A percentile compares a stretch with the other conserved stretches of the same genome.
These are phyloP conservation scores for Otolemur crassicaudatus DNA, from an alignment of 2,797 vertebrate species.

Conservation along the genomic window DNA sequence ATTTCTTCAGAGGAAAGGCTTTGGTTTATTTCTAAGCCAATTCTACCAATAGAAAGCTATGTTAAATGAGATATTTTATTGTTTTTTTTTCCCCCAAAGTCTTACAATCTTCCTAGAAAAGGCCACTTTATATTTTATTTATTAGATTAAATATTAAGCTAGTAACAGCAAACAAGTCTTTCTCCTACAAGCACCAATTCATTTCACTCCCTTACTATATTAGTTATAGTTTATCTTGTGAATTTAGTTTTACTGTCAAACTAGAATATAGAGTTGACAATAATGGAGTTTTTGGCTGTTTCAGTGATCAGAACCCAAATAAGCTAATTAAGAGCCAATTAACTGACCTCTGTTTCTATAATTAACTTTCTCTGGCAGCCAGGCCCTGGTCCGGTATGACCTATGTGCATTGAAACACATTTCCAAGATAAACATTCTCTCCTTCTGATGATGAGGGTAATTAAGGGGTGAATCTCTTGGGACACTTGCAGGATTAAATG, in stretches of 20 bases:
- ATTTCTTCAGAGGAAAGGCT: neutral
- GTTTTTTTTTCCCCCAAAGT: neutral
- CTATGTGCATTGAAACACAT: neutral
- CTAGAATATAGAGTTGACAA: neutral
- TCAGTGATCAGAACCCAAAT: neutral
- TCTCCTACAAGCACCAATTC: neutral
- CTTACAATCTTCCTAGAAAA: neutral
- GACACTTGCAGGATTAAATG: neutral
- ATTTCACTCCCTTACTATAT: neutral
- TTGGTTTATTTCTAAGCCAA: neutral
- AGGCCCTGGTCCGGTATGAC: neutral
- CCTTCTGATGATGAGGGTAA: neutral
- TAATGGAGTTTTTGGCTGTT: neutral
- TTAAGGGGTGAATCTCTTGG: neutral
- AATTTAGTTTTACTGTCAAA: conserved; percentile 23
- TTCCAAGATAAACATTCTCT: neutral
- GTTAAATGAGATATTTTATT: neutral
- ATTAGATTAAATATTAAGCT: neutral
- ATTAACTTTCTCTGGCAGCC: neutral
- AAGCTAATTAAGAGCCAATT: neutral
- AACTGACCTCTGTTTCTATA: neutral
- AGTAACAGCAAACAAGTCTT: neutral
- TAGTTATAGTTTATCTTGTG: neutral
- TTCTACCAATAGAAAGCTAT: neutral
- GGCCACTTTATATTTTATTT: neutral